Percentiles rank a stretch among this genome's conserved stretches.
Evolutionary conservation across 2,797 vertebrate species (phyloP).

Genomic region (Phylloscopus collybita): DNA sequence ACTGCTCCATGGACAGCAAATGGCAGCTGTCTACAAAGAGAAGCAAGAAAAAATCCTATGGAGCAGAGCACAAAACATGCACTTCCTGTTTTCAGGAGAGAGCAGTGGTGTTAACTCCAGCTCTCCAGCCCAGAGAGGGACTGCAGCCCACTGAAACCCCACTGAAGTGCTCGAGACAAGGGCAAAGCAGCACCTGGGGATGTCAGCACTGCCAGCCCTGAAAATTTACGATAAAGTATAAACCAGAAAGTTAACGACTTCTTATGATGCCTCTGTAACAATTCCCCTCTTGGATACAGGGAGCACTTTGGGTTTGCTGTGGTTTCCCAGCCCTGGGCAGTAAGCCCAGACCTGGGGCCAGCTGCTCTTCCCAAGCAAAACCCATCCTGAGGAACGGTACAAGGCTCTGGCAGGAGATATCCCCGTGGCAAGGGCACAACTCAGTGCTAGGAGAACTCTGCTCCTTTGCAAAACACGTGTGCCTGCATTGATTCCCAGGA

Average conservation of each 20-base stretch:
- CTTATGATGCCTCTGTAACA: rapidly evolving
- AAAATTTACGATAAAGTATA: neutral
- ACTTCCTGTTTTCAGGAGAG: neutral
- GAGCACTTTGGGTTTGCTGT: rapidly evolving
- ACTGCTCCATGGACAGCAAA: neutral
- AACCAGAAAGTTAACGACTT: neutral
- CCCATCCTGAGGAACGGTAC: rapidly evolving
- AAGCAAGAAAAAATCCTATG: neutral
- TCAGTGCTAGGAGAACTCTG: neutral
- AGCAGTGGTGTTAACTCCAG: neutral
- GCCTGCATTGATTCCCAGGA: rapidly evolving
- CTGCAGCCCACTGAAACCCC: neutral
- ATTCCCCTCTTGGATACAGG: neutral
- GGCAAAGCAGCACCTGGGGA: neutral
- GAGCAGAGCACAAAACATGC: neutral
- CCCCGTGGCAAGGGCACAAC: rapidly evolving
- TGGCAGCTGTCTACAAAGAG: neutral
- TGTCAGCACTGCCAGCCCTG: neutral
- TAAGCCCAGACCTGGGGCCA: neutral
- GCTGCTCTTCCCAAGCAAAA: neutral
- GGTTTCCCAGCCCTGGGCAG: neutral
- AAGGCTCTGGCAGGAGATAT: neutral
- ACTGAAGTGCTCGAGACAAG: rapidly evolving
- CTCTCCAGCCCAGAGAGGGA: neutral
- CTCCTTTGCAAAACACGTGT: rapidly evolving